Base-by-base conservation (phyloP, 2,113 vertebrate genomes). In the Alces alces region DNA sequence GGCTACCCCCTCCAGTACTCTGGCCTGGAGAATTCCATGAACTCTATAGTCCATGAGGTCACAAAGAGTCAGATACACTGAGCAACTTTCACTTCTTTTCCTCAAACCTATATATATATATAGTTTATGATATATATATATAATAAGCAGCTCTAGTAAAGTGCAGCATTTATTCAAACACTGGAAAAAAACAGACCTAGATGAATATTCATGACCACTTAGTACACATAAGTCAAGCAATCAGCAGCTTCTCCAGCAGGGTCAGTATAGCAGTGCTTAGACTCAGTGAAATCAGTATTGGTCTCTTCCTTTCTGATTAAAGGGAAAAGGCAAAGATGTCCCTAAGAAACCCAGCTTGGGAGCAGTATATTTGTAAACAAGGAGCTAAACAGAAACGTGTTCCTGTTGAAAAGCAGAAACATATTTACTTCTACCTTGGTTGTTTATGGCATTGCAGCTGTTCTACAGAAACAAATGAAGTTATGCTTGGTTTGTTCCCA, bases 181-280 rank as follows among this genome's bases (percentile, higher is more conserved):
- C n/a, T 73, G 45, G 76, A 15, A 64, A 13, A 73, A 94, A 70
- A 6, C 45, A 91, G 50, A 95, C 45, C n/a, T 57, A 91, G 79
- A 95, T 95, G 85, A 95, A 96, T 97, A 97, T 97, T 96, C 93
- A 94, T 94, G 39, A 94, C 57, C 66, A 80, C 83, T 97, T 92
- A 86, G 61, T 66, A 84, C 39, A 28, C 45, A 25, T n/a, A 88
- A 73, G 87, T 83, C 66, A 95, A 61, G 73, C 70, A 58, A 95
- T 89, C 79, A 85, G 87, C 76, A 60, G 7, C 47, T 95, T 93
- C 61, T 82, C 87, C 10, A 54, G 52, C 73, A 55, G 66, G 79
- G 89, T 58, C 45, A 61, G 2, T n/a, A 50, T 30, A 4, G 17
- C 21, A 9, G 6, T 1, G 5, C 52, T 66, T 45, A 70, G 13